Conservation (phyloP, 2,888 invertebrate species). For the Pheosia tremula region DNA sequence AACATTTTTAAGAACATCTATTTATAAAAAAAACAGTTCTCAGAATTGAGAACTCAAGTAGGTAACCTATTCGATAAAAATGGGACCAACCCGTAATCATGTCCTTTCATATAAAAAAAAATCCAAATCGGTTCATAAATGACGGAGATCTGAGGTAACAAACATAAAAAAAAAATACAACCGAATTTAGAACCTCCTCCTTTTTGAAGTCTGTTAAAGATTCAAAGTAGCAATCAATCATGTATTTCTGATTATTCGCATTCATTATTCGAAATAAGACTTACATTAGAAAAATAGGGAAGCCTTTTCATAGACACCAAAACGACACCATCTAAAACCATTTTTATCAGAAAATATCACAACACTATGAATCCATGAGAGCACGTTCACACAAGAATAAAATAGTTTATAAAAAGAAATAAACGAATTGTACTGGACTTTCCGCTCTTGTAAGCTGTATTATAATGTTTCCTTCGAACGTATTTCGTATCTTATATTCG, state of each 20-base stretch:
- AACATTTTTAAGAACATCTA: too few relatives aligned
- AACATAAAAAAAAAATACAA: too few relatives aligned
- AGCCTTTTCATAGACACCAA: slow-evolving; percentile 33
- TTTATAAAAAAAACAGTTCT: too few relatives aligned
- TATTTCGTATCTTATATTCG: slow-evolving; percentile 4
- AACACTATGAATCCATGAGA: not conserved
- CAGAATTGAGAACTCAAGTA: too few relatives aligned
- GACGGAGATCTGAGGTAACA: too few relatives aligned
- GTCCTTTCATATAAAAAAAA: too few relatives aligned
- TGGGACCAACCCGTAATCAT: too few relatives aligned
- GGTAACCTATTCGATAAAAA: too few relatives aligned
- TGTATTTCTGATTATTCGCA: not conserved
- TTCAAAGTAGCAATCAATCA: too few relatives aligned
- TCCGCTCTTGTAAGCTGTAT: not conserved
- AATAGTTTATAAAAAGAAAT: not conserved
- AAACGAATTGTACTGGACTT: not conserved
- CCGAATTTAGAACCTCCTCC: too few relatives aligned
- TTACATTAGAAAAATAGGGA: slow-evolving; percentile 22
- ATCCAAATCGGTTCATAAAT: too few relatives aligned
- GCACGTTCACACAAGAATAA: not conserved
- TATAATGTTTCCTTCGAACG: slow-evolving; percentile 4
- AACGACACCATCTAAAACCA: slow-evolving; percentile 31
- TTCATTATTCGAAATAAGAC: slow-evolving; percentile 9
- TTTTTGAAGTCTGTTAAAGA: too few relatives aligned
- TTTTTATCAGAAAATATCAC: slow-evolving; percentile 13